Percentiles rank a stretch among this genome's conserved stretches.
Evolutionary conservation across 2,113 vertebrate genomes (phyloP).

Genomic region (Platichthys stellatus): DNA sequence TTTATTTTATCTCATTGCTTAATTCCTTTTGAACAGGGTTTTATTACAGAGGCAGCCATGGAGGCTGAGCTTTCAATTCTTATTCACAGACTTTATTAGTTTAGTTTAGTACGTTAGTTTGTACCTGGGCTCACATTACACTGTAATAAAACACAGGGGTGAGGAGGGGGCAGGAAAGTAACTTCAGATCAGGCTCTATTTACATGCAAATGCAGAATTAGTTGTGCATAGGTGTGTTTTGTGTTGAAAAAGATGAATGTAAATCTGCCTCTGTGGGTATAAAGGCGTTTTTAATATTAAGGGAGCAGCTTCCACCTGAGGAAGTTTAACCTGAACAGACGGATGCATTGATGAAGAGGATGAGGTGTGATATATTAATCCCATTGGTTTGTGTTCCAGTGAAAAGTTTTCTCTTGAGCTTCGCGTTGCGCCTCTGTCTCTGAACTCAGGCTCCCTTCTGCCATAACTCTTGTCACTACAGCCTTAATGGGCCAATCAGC

Average conservation of each 20-base stretch:
- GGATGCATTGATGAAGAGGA: neutral
- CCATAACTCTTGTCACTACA: constrained; percentile 64
- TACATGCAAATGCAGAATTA: constrained; percentile 14
- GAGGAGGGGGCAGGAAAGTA: constrained; percentile 2
- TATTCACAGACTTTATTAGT: constrained; percentile 48
- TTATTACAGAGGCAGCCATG: constrained; percentile 34
- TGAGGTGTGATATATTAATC: neutral
- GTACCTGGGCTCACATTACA: constrained; percentile 31
- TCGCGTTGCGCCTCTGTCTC: constrained; percentile 20
- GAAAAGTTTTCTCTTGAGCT: constrained; percentile 31
- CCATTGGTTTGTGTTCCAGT: neutral
- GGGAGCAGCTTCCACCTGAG: constrained; percentile 2
- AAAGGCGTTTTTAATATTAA: neutral
- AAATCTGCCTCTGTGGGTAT: neutral
- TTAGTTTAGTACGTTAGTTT: constrained; percentile 30
- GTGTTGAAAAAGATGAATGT: constrained; percentile 7
- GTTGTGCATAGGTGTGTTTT: neutral
- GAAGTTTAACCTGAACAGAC: neutral
- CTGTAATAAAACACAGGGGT: constrained; percentile 41
- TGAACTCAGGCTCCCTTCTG: constrained; percentile 44
- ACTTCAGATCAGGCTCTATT: constrained; percentile 26
- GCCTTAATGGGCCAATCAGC: constrained; percentile 63
- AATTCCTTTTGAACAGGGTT: constrained; percentile 40
- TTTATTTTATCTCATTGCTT: constrained; percentile 52
- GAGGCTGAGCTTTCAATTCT: constrained; percentile 40